Conservation (phyloP, 2,888 invertebrate species). For the Nomada fucata region DNA sequence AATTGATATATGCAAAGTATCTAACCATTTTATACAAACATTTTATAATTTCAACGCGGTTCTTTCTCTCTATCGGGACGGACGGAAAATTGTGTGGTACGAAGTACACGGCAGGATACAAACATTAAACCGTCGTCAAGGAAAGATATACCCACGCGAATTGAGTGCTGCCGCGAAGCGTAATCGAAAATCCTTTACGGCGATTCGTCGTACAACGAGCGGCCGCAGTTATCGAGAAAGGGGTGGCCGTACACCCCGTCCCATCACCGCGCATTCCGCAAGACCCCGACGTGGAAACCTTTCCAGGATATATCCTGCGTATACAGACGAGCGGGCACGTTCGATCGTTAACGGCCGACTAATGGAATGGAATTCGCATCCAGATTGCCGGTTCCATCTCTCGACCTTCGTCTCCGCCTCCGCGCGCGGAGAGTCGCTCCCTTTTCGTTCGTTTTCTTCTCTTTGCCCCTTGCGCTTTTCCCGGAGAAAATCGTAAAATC, state of each 20-base stretch:
- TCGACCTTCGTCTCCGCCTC: slow-evolving; percentile 47
- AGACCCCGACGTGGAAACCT: slow-evolving; percentile 41
- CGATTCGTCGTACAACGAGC: slow-evolving; percentile 49
- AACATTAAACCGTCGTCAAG: slow-evolving; percentile 24
- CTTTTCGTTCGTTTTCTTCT: not conserved
- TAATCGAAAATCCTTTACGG: slow-evolving; percentile 75
- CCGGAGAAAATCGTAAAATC: slow-evolving; percentile 61
- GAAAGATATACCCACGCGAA: slow-evolving; percentile 42
- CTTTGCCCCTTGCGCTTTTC: not conserved
- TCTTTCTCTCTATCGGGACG: too few relatives aligned
- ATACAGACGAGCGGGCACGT: slow-evolving; percentile 65
- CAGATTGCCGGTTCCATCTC: slow-evolving; percentile 48
- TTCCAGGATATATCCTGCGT: slow-evolving; percentile 62
- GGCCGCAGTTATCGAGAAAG: not conserved
- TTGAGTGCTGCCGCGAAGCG: slow-evolving; percentile 62
- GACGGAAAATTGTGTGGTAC: too few relatives aligned
- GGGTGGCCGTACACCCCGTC: not conserved
- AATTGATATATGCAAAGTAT: too few relatives aligned
- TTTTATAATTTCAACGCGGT: too few relatives aligned
- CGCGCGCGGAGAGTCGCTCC: slow-evolving; percentile 29
- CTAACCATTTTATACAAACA: too few relatives aligned
- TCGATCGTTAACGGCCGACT: slow-evolving; percentile 72
- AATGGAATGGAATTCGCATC: slow-evolving; percentile 73
- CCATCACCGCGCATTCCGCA: slow-evolving; percentile 42
- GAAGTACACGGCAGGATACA: slow-evolving; percentile 18